Base-by-base conservation (phyloP, 2,113 vertebrate genomes). In the Terrapene triunguis region DNA sequence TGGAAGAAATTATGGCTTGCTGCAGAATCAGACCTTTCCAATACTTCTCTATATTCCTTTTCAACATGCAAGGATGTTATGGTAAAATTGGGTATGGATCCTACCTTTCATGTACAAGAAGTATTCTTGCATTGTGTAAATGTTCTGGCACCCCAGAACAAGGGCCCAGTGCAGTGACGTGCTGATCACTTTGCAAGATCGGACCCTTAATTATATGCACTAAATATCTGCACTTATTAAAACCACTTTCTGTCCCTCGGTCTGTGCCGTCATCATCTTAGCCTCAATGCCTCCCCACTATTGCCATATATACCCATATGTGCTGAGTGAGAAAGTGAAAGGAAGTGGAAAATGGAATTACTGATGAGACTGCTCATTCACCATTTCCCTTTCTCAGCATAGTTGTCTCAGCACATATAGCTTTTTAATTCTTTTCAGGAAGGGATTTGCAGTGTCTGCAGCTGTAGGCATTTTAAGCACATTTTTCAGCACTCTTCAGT, bases 381-480 rank as follows among this genome's bases (percentile, higher is more conserved):
- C 90, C 13, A 1, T 72, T 88, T 80, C 32, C 27, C 53, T 92
- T 84, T 89, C n/a, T 22, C 47, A 80, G 80, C 53, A 4, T 24
- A 38, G 83, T 35, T 89, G 83, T 74, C 69, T 1, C 0, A 17
- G 35, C 65, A n/a, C 29, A 2, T 8, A 25, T 29, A 80, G 84
- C 80, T 74, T 62, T 87, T n/a, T 3, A 1, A 8, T 54, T 1
- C 87, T 87, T 10, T 84, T 53, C 87, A 80, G 84, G 72, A 87
- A 54, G 80, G 84, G 94, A 76, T 92, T 84, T 89, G 90, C 84
- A 81, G 25, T 80, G 84, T 84, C 80, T 81, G 84, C 87, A 78
- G 59, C 62, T 69, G 1, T 25, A 69, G 25, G 80, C 57, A 87
- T 92, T 38, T 29, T 27, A 53, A 35, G 76, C 65, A 74, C 1